A percentile compares a stretch with the other conserved stretches of the same genome.
These are phyloP conservation scores for Siniperca undulata DNA, from an alignment of 2,797 vertebrate genomes.

Conservation along the genomic window DNA sequence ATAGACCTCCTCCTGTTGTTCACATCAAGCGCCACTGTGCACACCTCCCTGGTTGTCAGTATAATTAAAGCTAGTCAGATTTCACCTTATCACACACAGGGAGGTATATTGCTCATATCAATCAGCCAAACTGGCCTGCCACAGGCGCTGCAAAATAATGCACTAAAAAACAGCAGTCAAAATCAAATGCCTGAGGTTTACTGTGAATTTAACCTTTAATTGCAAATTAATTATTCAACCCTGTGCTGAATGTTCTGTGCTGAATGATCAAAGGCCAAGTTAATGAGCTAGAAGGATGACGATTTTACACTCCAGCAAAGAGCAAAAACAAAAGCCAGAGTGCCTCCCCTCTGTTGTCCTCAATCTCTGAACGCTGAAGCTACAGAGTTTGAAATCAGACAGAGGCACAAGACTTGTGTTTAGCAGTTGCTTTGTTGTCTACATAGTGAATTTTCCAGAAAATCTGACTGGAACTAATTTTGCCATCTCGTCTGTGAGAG, in stretches of 20 bases:
- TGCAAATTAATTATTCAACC: constrained; percentile 83
- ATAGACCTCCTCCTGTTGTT: constrained; percentile 35
- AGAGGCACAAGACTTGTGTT: constrained; percentile 49
- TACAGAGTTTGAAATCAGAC: constrained; percentile 63
- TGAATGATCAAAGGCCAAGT: constrained; percentile 78
- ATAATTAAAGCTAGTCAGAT: constrained; percentile 76
- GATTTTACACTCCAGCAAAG: constrained; percentile 75
- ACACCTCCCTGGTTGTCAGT: constrained; percentile 64
- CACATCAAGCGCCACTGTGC: constrained; percentile 44
- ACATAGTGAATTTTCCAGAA: constrained; percentile 63
- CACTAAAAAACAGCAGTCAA: constrained; percentile 51
- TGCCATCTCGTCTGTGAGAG: constrained; percentile 25
- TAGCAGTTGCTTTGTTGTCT: constrained; percentile 64
- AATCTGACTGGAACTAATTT: constrained; percentile 67
- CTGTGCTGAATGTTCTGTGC: constrained; percentile 70
- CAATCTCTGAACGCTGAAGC: constrained; percentile 40
- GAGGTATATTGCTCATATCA: constrained; percentile 72
- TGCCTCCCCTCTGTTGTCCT: constrained; percentile 57
- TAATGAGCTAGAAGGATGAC: constrained; percentile 79
- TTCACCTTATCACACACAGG: constrained; percentile 69
- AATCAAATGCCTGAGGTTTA: constrained; percentile 73
- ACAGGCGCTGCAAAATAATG: constrained; percentile 34
- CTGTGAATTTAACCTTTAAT: constrained; percentile 82
- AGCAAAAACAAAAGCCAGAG: constrained; percentile 66
- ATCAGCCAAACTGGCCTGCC: constrained; percentile 62